phyloP scores from a whole-genome alignment of 2,888 invertebrate species.

The Drosophila cyrtoloma region DNA sequence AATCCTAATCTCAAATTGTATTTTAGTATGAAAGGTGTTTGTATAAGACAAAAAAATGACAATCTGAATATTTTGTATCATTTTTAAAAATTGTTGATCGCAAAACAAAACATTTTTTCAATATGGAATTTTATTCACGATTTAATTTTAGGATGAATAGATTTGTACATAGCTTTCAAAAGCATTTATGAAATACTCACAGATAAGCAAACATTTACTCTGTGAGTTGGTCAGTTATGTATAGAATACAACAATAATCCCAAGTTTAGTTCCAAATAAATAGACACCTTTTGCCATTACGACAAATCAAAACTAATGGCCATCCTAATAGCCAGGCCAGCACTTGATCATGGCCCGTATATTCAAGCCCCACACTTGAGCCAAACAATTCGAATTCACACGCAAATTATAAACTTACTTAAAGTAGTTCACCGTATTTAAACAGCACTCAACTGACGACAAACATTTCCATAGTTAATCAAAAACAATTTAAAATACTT shows the following conservation, averaged over 20 bases:
- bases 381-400: background rate
- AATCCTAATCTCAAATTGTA: background rate
- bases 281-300: constrained; percentile 4
- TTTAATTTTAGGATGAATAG: background rate
- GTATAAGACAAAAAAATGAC: too few relatives aligned
- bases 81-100: background rate
- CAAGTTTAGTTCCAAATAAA: background rate
- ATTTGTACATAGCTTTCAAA: background rate
- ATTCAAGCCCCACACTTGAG: background rate
- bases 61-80: background rate
- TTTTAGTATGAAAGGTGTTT: background rate
- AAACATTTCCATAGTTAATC: constrained; percentile 29
- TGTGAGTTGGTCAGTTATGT: background rate
- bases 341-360: constrained; percentile 30
- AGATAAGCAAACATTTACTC: too few relatives aligned
- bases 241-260: background rate
- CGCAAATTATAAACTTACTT: constrained; percentile 32
- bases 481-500: constrained; percentile 26
- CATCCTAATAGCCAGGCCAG: background rate
- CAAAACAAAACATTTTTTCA: background rate
- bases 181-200: background rate
- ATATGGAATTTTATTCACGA: background rate
- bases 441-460: constrained; percentile 46
- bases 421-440: constrained; percentile 25
- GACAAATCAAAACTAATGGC: constrained; percentile 39